Conservation (phyloP, 30 jellyfish, hydroid and myxozoan species). For the Aurelia aurita region DNA sequence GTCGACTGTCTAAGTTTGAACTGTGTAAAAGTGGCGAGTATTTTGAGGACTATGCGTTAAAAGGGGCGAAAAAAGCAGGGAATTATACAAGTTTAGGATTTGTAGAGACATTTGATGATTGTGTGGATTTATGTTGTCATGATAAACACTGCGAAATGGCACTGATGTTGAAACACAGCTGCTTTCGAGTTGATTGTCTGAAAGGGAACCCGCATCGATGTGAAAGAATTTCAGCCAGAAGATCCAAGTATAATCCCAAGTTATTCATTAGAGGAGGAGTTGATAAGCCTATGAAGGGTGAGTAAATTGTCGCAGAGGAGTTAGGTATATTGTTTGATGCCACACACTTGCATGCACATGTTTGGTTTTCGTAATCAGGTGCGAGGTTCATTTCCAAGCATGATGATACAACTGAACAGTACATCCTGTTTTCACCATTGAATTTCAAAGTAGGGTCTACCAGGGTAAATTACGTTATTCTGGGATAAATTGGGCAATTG, state of each 20-base stretch:
- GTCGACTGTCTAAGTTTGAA: slow-evolving; percentile 20
- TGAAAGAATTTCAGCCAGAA: slow-evolving; percentile 73
- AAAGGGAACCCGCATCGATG: slow-evolving; percentile 74
- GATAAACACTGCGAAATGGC: slow-evolving; percentile 77
- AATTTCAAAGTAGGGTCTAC: no score
- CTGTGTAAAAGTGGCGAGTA: slow-evolving; percentile 81
- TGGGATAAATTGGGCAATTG: no score
- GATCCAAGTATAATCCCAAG: slow-evolving; percentile 86
- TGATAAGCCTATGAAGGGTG: slow-evolving; percentile 64
- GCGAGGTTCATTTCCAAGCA: no score
- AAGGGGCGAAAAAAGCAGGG: slow-evolving; percentile 95
- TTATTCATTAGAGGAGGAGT: slow-evolving; percentile 77
- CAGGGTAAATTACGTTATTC: no score
- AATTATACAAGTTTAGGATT: slow-evolving; percentile 74
- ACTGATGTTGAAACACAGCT: slow-evolving; percentile 67
- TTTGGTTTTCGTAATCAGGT: no score
- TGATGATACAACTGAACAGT: no score
- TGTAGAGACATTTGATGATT: slow-evolving; percentile 77
- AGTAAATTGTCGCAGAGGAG: background rate
- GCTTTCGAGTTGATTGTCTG: slow-evolving; percentile 87
- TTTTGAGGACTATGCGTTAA: slow-evolving; percentile 80
- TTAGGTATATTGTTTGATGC: no score
- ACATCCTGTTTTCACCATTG: no score
- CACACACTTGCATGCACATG: no score
- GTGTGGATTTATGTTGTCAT: slow-evolving; percentile 84